Percentiles rank a stretch among this genome's conserved stretches.
Conservation (phyloP, 1,140 invertebrate species). For the Brachionus plicatilis region DNA sequence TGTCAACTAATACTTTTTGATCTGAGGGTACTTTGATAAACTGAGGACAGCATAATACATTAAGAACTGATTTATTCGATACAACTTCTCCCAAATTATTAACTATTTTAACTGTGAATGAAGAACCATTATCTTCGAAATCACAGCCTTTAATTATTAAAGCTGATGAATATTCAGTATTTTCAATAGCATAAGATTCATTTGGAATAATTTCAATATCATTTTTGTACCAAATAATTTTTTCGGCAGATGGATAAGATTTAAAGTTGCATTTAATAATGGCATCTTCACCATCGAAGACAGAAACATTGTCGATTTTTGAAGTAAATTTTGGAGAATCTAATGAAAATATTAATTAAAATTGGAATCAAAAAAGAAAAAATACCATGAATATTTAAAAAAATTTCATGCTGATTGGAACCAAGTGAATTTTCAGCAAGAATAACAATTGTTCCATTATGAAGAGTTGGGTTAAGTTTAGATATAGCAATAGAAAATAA, state of each 20-base stretch:
- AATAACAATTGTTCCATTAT: not conserved
- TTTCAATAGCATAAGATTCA: not conserved
- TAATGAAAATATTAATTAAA: not conserved
- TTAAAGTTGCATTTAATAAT: conserved; percentile 1
- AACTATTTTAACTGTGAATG: not conserved
- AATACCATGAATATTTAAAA: conserved; percentile 1
- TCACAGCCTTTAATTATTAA: not conserved
- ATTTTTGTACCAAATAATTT: not conserved
- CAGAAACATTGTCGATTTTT: not conserved
- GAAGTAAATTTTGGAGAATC: not conserved
- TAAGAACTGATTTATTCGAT: conserved; percentile 9
- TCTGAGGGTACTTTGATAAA: not conserved
- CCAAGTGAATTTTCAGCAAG: not conserved
- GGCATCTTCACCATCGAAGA: conserved; percentile 4
- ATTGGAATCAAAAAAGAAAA: not conserved
- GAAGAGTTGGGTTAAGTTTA: not conserved
- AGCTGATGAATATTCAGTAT: not conserved
- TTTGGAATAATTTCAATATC: conserved; percentile 5
- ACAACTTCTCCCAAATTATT: not conserved
- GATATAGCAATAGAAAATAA: not conserved
- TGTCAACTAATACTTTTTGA: not conserved
- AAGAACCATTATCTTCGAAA: not conserved
- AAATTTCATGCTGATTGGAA: not conserved
- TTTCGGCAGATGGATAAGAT: not conserved
- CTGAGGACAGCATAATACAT: not conserved